Conservation (phyloP, 92 coral and sea anemone genomes). For the Umimayanthus kanabou region DNA sequence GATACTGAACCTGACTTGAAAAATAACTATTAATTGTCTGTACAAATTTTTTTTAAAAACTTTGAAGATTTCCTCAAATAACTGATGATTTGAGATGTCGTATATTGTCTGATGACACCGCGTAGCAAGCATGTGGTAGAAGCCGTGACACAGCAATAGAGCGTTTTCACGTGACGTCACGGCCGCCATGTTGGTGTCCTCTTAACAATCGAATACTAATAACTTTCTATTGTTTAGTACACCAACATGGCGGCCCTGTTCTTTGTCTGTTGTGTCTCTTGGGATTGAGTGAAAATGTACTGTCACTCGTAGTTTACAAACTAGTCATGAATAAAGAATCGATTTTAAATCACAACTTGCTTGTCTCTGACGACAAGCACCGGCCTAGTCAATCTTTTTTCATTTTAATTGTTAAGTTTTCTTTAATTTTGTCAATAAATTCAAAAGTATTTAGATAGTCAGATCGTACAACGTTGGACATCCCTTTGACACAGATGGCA, state of each 20-base stretch:
- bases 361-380: constrained; percentile 32
- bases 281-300: no score
- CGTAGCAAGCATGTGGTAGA: background rate
- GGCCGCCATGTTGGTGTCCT: no score
- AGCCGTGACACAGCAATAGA: background rate
- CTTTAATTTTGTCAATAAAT: constrained; percentile 90
- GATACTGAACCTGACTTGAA: no score
- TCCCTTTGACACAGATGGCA: constrained; percentile 92
- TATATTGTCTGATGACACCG: background rate
- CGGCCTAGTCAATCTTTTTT: constrained; percentile 58
- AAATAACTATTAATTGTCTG: no score
- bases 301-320: background rate
- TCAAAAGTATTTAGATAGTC: constrained; percentile 97
- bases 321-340: background rate
- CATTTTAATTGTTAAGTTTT: constrained; percentile 56
- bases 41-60: no score
- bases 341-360: constrained; percentile 21
- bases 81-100: no score
- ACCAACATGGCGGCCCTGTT: no score
- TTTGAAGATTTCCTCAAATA: no score
- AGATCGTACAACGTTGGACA: constrained; percentile 74
- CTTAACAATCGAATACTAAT: no score
- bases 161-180: no score
- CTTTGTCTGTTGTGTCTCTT: no score
- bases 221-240: no score